Conservation (phyloP, 2,888 invertebrate species). For the Heliconius aoede region DNA sequence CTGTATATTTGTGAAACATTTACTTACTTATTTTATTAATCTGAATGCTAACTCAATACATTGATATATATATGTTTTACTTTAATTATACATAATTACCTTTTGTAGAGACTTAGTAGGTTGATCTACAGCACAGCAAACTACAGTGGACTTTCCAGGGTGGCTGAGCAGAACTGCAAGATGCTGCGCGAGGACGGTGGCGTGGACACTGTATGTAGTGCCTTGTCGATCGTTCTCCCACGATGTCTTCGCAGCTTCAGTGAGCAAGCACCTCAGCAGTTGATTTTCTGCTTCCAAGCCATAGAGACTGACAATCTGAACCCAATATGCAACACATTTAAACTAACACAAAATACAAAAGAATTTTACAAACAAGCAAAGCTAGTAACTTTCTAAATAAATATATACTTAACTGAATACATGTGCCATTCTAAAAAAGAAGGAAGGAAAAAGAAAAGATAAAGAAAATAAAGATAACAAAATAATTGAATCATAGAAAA, state of each 20-base stretch:
- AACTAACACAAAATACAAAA: slow-evolving; percentile 26
- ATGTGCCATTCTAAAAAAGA: not conserved
- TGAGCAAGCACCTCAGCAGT: slow-evolving; percentile 96
- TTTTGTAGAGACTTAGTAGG: slow-evolving; percentile 88
- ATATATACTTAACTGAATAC: not conserved
- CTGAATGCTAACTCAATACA: no score
- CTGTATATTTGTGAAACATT: no score
- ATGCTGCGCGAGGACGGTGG: slow-evolving; percentile 77
- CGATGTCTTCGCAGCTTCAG: slow-evolving; percentile 90
- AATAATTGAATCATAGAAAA: no score
- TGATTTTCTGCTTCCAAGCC: slow-evolving; percentile 99
- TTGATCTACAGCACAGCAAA: slow-evolving; percentile 94
- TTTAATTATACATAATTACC: slow-evolving; percentile 54
- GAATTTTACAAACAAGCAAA: not conserved
- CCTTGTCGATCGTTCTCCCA: slow-evolving; percentile 85
- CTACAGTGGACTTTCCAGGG: slow-evolving; percentile 93
- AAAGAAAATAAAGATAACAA: no score
- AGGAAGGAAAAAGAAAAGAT: no score
- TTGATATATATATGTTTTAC: no score
- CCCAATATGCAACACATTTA: slow-evolving; percentile 52
- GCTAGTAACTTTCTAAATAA: slow-evolving; percentile 4
- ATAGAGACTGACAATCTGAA: slow-evolving; percentile 93
- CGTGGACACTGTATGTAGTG: slow-evolving; percentile 90
- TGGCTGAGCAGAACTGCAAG: slow-evolving; percentile 91
- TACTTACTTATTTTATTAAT: no score